Conservation (phyloP, 2,113 vertebrate genomes). For the Acanthisitta chloris region DNA sequence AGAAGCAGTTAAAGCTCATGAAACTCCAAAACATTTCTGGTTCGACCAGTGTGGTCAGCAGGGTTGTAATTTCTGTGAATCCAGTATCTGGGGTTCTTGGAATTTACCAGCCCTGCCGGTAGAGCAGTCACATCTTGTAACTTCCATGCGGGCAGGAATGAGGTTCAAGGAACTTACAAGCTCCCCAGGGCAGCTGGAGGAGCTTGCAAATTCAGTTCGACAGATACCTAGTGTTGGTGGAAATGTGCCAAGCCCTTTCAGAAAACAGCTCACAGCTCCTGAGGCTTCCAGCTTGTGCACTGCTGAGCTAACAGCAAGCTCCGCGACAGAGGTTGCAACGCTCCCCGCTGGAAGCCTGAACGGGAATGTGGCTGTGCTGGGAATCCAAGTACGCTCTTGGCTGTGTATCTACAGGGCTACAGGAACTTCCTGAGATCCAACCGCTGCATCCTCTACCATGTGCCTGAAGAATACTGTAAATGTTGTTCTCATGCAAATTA, state of each 20-base stretch:
- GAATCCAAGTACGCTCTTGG: neutral
- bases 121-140: neutral
- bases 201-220: neutral
- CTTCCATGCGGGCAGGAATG: neutral
- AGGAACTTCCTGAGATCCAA: neutral
- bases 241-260: neutral
- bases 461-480: neutral
- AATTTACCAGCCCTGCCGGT: slow-evolving; percentile 33
- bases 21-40: slow-evolving; percentile 14
- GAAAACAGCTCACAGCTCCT: neutral
- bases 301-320: neutral
- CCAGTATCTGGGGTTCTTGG: slow-evolving; percentile 35
- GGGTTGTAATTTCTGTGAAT: slow-evolving; percentile 52
- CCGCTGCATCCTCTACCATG: neutral
- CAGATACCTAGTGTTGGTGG: slow-evolving; percentile 11
- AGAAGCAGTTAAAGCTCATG: slow-evolving; percentile 6
- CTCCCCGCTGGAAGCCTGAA: neutral
- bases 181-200: slow-evolving; percentile 19
- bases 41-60: slow-evolving; percentile 26
- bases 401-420: neutral
- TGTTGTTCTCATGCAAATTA: neutral
- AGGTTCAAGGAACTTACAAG: slow-evolving; percentile 26
- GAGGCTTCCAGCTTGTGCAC: neutral
- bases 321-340: neutral
- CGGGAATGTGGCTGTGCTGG: neutral